A percentile compares a stretch with the other conserved stretches of the same genome.
These are phyloP conservation scores for Sebastes trivittatus DNA, from an alignment of 2,797 vertebrate genomes.

Conservation along the genomic window DNA sequence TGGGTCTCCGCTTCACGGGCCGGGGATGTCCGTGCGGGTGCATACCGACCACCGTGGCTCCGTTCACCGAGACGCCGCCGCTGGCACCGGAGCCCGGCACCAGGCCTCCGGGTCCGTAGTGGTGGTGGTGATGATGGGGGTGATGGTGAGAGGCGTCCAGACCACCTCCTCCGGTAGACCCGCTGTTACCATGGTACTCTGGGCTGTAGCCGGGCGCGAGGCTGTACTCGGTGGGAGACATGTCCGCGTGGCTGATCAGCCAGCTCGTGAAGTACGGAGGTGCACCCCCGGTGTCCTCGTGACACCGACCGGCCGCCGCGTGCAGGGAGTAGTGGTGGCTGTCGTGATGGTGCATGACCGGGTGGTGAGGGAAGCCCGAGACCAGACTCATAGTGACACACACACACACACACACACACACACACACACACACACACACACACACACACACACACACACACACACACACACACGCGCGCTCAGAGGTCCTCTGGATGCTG, in stretches of 20 bases:
- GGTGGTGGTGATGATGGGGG: conserved; percentile 67
- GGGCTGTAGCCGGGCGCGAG: conserved; percentile 75
- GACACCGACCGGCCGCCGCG: conserved; percentile 90
- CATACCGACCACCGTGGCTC: conserved; percentile 56
- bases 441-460: background rate
- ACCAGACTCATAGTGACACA: conserved; percentile 91
- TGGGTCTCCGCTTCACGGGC: conserved; percentile 93
- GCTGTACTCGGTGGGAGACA: conserved; percentile 94
- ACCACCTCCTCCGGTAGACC: conserved; percentile 41
- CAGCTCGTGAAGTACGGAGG: conserved; percentile 97
- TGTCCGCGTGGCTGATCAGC: conserved; percentile 95
- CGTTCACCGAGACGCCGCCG: conserved; percentile 61
- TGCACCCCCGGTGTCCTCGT: conserved; percentile 84
- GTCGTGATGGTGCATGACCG: conserved; percentile 96
- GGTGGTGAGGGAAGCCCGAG: conserved; percentile 95
- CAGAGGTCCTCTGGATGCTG: background rate
- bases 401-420: conserved; percentile 6
- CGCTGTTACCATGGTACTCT: conserved; percentile 71
- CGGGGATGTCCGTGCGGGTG: conserved; percentile 87
- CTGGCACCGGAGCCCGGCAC: conserved; percentile 37
- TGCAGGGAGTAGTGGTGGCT: conserved; percentile 86
- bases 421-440: background rate
- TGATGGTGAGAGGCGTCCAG: conserved; percentile 66
- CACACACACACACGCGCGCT: background rate
- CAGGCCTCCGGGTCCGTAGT: conserved; percentile 65